A percentile compares a stretch with the other conserved stretches of the same genome.
phyloP scores from a whole-genome alignment of 2,113 vertebrate genomes.

The Dendrocopos noguchii region DNA sequence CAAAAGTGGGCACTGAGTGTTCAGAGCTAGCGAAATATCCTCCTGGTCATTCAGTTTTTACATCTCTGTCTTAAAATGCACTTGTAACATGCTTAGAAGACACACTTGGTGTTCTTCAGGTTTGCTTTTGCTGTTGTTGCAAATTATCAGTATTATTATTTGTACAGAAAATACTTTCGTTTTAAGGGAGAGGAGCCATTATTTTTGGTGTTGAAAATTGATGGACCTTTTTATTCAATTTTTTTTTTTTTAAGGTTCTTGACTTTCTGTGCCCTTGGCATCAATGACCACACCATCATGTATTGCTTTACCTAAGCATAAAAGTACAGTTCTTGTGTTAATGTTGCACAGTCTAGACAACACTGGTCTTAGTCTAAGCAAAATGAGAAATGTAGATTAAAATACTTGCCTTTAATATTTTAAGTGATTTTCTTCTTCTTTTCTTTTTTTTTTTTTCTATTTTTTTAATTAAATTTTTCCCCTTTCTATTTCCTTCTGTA shows the following conservation, averaged over 20 bases:
- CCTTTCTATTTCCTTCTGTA: background rate
- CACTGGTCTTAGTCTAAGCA: background rate
- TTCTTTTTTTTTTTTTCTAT: too few species aligned
- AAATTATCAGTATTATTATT: background rate
- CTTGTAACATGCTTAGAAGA: background rate
- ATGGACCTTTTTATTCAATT: background rate
- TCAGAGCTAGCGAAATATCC: background rate
- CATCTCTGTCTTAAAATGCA: background rate
- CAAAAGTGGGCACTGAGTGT: background rate
- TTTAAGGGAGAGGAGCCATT: background rate
- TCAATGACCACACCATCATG: background rate
- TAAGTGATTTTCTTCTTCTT: too few species aligned
- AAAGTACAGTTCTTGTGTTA: background rate
- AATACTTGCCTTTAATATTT: background rate
- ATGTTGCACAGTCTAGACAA: background rate
- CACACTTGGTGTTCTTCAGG: background rate
- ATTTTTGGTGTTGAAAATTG: background rate
- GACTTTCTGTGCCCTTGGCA: background rate
- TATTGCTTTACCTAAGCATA: background rate
- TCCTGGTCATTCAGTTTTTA: background rate
- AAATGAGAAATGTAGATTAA: background rate
- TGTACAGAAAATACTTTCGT: background rate
- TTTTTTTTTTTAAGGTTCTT: background rate
- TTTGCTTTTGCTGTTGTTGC: background rate
- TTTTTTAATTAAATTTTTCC: background rate